Evolutionary conservation across 2,888 invertebrate species (phyloP), one percentile per base, ranked within the genome.

Genomic region (Dryococelus australis): DNA sequence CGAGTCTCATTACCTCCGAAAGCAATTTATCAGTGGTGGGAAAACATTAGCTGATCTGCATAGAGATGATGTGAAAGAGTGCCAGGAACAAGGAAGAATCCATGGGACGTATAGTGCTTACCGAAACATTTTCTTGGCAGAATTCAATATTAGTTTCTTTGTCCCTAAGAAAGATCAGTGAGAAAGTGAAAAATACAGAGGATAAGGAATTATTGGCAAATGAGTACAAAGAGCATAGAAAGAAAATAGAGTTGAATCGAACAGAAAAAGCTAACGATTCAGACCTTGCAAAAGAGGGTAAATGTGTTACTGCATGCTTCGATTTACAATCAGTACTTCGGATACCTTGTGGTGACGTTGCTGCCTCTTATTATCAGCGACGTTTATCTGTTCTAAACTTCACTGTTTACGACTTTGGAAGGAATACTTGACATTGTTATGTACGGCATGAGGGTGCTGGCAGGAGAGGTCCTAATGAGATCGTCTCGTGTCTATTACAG

Each of bases 21-120:
- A 65, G 65, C 65, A 65, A 65, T 65, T 65, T 65, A 65, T 65
- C 65, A 65, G 65, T 65, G 65, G 65, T 65, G 65, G 65, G 65
- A 65, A 65, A 65, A 65, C 65, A 65, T 20, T 65, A 65, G 65
- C 65, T 65, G 65, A 65, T 65, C 65, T 65, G 16, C 65, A 65
- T 65, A 65, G 20, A 65, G 65, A 65, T 65, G 8, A 65, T 65
- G 10, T 65, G 65, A 65, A 65, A 65, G 24, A 12, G 65, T 65
- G 65, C 5, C 65, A 65, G 65, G 65, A 24, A 65, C 65, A 65
- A 5, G 65, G 65, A 65, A 65, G 65, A 16, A 20, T 8, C 65
- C 20, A 65, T 65, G 65, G 65, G 65, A 65, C 65, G 65, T 65
- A 65, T 20, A 16, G 10, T 24, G 65, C 65, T 65, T 65, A 65